Conservation (phyloP, 2,888 invertebrate species). For the Adela reaumurella region DNA sequence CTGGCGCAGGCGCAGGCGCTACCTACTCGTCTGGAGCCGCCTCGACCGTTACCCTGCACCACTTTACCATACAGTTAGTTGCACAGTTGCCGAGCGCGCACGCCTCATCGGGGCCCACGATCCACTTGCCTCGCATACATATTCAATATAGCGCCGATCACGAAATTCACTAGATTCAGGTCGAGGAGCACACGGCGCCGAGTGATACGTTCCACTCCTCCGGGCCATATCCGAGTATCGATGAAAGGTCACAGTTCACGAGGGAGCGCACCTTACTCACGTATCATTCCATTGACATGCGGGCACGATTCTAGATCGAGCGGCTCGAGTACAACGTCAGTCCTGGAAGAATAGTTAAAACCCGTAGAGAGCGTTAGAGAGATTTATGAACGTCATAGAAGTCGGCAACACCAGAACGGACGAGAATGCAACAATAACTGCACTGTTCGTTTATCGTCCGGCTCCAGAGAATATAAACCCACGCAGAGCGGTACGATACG, state of each 20-base stretch:
- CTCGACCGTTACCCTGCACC: conserved; percentile 40
- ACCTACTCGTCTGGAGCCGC: conserved; percentile 11
- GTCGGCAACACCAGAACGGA: too few relatives aligned
- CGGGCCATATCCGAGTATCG: not conserved
- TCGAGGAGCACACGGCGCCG: not conserved
- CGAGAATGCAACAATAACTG: too few relatives aligned
- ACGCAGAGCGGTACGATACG: not conserved
- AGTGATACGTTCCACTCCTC: not conserved
- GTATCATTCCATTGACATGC: too few relatives aligned
- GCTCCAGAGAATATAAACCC: too few relatives aligned
- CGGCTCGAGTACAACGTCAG: too few relatives aligned
- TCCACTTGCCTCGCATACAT: conserved; percentile 4
- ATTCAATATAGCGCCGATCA: conserved; percentile 7
- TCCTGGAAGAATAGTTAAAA: too few relatives aligned
- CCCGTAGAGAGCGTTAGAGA: too few relatives aligned
- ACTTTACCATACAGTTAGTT: conserved; percentile 31
- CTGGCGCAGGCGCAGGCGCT: too few relatives aligned
- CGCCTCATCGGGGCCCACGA: not conserved
- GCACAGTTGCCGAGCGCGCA: not conserved
- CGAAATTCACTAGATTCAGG: conserved; percentile 5
- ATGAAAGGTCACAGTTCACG: not conserved
- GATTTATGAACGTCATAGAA: too few relatives aligned
- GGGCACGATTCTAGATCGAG: too few relatives aligned
- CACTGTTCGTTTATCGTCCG: too few relatives aligned
- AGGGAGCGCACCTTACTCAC: too few relatives aligned